A percentile compares a stretch with the other conserved stretches of the same genome.
Conservation (phyloP, 2,888 invertebrate species). For the Enchytraeus crypticus region DNA sequence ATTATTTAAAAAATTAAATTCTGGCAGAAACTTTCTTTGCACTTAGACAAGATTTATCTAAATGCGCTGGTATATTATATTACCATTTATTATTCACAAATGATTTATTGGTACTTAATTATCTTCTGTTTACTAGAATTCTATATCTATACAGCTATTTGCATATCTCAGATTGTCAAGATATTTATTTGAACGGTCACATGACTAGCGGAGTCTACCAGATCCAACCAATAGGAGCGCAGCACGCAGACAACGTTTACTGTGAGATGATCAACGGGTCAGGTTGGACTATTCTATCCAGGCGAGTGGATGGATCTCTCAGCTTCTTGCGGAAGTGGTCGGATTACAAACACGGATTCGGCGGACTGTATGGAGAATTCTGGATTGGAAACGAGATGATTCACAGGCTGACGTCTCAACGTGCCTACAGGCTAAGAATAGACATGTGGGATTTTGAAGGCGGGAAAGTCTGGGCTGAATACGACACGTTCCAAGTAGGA, state of each 20-base stretch:
- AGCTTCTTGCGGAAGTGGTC: slow-evolving; percentile 32
- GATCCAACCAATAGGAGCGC: slow-evolving; percentile 31
- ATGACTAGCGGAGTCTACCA: slow-evolving; percentile 37
- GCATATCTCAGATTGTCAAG: slow-evolving; percentile 38
- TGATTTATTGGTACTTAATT: background rate
- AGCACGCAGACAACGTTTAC: slow-evolving; percentile 34
- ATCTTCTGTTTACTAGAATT: background rate
- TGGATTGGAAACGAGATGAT: slow-evolving; percentile 42
- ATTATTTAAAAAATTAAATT: no score
- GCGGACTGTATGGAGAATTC: slow-evolving; percentile 43
- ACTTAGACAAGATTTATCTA: no score
- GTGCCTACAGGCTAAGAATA: slow-evolving; percentile 36
- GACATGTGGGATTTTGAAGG: slow-evolving; percentile 48
- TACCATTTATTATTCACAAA: background rate
- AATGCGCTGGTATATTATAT: no score
- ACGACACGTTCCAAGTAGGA: slow-evolving; percentile 35
- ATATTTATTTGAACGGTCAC: slow-evolving; percentile 34
- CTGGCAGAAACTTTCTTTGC: no score
- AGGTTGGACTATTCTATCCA: slow-evolving; percentile 38
- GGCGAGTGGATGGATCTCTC: slow-evolving; percentile 38
- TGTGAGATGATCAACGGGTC: slow-evolving; percentile 41
- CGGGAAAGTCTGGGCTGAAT: slow-evolving; percentile 37
- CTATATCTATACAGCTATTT: background rate
- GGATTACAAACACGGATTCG: slow-evolving; percentile 45
- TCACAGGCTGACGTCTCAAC: slow-evolving; percentile 31